Conservation (phyloP, 2,113 vertebrate genomes). For the Caloenas nicobarica region DNA sequence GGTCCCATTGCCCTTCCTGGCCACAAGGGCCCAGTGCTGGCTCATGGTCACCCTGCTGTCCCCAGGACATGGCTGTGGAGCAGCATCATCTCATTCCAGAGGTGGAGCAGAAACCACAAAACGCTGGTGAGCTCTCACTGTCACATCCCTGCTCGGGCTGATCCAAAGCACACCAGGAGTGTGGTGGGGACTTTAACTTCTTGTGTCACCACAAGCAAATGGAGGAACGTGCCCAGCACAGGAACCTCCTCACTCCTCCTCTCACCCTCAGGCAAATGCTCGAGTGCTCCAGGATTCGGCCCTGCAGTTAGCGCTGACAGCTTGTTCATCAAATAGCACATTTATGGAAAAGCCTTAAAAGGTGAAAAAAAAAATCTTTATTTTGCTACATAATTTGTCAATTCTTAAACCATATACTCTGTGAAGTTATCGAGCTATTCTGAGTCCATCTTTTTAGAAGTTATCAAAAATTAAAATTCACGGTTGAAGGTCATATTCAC, state of each 20-base stretch:
- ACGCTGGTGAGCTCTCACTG: not conserved
- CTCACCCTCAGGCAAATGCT: not conserved
- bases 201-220: not conserved
- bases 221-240: fast-evolving
- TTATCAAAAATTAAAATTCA: not conserved
- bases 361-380: not conserved
- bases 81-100: not conserved
- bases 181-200: not conserved
- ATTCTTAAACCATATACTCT: not conserved
- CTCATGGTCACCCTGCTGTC: too few relatives aligned
- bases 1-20: too few relatives aligned
- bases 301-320: not conserved
- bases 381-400: not conserved
- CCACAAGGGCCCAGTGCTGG: too few relatives aligned
- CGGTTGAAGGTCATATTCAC: not conserved
- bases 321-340: not conserved
- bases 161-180: not conserved
- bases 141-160: not conserved
- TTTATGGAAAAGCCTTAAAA: not conserved
- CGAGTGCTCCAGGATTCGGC: fast-evolving
- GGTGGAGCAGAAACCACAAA: not conserved
- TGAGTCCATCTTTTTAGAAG: not conserved
- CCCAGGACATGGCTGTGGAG: not conserved
- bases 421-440: not conserved
- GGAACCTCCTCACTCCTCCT: not conserved